phyloP scores from a whole-genome alignment of 2,797 vertebrate genomes.

The Echeneis naucrates region DNA sequence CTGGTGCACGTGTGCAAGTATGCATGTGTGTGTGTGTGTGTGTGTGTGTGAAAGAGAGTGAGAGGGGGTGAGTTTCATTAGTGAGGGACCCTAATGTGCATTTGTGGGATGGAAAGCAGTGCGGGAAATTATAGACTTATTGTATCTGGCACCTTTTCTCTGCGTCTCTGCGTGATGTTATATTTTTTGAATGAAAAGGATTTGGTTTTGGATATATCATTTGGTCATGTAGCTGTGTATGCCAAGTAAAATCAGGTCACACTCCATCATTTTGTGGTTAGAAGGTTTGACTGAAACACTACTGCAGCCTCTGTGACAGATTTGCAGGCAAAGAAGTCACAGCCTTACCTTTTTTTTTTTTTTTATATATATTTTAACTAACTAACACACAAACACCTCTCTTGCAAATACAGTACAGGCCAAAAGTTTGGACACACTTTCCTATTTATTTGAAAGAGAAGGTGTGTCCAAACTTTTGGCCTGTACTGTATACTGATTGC shows the following conservation, averaged over 20 bases:
- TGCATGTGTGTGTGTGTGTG: conserved; percentile 27
- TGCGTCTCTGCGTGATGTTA: neutral
- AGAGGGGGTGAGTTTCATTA: conserved; percentile 63
- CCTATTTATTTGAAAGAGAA: too few species aligned
- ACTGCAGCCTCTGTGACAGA: conserved; percentile 19
- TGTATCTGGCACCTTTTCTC: conserved; percentile 26
- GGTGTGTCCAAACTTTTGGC: too few species aligned
- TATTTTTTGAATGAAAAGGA: neutral
- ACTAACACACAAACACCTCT: conserved; percentile 46
- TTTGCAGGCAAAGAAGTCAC: too few species aligned
- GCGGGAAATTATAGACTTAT: conserved; percentile 35
- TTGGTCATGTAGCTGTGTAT: neutral
- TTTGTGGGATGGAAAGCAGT: conserved; percentile 59
- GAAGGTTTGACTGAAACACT: neutral
- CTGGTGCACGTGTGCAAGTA: conserved; percentile 35
- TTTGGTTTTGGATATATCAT: neutral
- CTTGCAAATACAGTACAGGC: too few species aligned
- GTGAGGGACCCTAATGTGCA: conserved; percentile 62
- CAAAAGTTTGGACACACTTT: too few species aligned
- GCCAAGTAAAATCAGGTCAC: neutral
- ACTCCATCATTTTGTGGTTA: neutral
- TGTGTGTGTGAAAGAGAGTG: conserved; percentile 9
- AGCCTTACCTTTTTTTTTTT: too few species aligned
- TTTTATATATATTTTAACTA: too few species aligned
- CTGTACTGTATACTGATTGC: too few species aligned